Evolutionary conservation across 37 sponge, comb jelly and placozoan species (phyloP).

Genomic region (Halichondria panicea): DNA sequence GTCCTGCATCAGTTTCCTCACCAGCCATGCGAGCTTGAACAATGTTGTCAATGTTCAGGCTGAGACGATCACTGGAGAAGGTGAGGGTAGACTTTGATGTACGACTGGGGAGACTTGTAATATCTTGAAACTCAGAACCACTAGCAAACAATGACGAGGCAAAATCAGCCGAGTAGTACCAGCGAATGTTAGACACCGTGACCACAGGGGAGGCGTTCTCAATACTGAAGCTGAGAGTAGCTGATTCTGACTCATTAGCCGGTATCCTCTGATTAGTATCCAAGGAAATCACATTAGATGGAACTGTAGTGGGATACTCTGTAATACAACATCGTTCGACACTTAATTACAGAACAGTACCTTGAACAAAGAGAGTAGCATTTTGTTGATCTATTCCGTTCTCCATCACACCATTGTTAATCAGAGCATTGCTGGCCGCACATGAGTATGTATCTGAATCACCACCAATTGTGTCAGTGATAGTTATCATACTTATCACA

Average conservation of each 20-base stretch:
- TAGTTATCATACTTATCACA: constrained; percentile 38
- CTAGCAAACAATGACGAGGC: background rate
- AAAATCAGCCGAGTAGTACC: constrained; percentile 38
- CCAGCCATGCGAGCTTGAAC: constrained; percentile 1
- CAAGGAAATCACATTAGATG: constrained; percentile 8
- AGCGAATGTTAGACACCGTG: constrained; percentile 11
- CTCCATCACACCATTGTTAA: too few relatives aligned
- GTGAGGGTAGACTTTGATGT: constrained; percentile 19
- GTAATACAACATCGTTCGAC: background rate
- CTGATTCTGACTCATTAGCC: constrained; percentile 11
- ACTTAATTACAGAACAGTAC: constrained; percentile 1
- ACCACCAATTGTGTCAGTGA: constrained; percentile 9
- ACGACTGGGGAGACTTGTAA: constrained; percentile 33
- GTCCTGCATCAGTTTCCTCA: constrained; percentile 54
- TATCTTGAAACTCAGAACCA: constrained; percentile 8
- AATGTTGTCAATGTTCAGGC: constrained; percentile 30
- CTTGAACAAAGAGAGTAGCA: constrained; percentile 35
- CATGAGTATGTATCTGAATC: constrained; percentile 55
- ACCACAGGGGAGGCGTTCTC: constrained; percentile 53
- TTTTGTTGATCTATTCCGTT: constrained; percentile 6
- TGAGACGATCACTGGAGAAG: constrained; percentile 9
- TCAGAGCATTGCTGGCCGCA: constrained; percentile 45
- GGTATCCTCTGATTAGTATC: constrained; percentile 10
- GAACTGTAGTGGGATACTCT: constrained; percentile 60
- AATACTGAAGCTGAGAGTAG: constrained; percentile 37